Percentiles rank a stretch among this genome's conserved stretches.
Conservation (phyloP, 2,797 vertebrate genomes). For the Sebastiscus albofasciatus region DNA sequence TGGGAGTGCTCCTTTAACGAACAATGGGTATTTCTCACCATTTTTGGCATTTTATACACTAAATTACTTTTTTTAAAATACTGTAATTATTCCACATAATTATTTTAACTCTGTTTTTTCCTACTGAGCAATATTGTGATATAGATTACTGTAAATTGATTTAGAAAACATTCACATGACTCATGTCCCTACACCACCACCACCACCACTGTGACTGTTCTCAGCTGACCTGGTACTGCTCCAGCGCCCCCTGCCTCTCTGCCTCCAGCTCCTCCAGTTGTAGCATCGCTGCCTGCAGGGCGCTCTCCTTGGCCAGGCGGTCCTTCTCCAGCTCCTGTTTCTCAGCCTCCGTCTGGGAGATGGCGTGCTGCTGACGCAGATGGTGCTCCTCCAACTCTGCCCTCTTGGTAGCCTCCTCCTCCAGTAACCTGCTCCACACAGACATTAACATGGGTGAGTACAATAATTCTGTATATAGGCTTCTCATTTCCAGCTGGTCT, state of each 20-base stretch:
- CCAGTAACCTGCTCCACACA: slow-evolving; percentile 85
- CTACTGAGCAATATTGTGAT: neutral
- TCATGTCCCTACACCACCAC: neutral
- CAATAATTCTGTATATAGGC: neutral
- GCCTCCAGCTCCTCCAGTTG: slow-evolving; percentile 90
- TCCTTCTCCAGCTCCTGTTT: slow-evolving; percentile 93
- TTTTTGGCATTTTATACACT: too few relatives aligned
- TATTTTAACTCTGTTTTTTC: neutral
- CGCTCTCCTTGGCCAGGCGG: slow-evolving; percentile 87
- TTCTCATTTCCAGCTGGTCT: neutral
- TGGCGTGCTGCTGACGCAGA: slow-evolving; percentile 90
- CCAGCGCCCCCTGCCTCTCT: slow-evolving; percentile 89
- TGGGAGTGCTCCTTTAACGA: neutral
- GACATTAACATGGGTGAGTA: neutral
- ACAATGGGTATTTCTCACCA: neutral
- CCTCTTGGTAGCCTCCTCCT: slow-evolving; percentile 93
- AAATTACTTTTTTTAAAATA: neutral
- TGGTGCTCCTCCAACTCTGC: slow-evolving; percentile 92
- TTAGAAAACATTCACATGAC: neutral
- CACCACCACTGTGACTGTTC: neutral
- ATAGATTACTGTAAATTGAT: neutral
- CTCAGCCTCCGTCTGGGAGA: slow-evolving; percentile 92
- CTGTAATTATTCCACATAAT: neutral
- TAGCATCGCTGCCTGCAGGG: slow-evolving; percentile 90
- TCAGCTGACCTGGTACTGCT: slow-evolving; percentile 91